phyloP scores from a whole-genome alignment of 2,888 invertebrate species.

The Vesta saturnalis region DNA sequence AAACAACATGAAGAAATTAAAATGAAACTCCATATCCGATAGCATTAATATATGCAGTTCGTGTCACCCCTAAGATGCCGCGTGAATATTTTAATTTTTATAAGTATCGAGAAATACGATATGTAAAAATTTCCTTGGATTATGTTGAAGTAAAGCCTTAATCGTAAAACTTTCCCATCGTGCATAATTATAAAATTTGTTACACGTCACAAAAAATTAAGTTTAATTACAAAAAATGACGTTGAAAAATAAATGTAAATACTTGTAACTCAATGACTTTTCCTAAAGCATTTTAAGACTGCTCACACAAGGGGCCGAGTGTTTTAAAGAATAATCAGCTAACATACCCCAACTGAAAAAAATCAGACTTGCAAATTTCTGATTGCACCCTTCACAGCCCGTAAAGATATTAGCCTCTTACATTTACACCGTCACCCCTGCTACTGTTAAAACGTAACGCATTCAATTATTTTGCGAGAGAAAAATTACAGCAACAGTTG shows the following conservation, averaged over 20 bases:
- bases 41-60: conserved; percentile 41
- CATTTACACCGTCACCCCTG: conserved; percentile 58
- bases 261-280: conserved; percentile 61
- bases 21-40: conserved; percentile 40
- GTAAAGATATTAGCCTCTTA: conserved; percentile 63
- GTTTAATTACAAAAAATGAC: conserved; percentile 13
- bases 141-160: conserved; percentile 6
- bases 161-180: neutral
- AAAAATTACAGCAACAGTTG: conserved; percentile 61
- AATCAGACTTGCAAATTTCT: conserved; percentile 64
- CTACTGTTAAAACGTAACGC: conserved; percentile 55
- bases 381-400: conserved; percentile 62
- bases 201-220: neutral
- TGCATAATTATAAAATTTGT: neutral
- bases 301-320: conserved; percentile 53
- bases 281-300: conserved; percentile 54
- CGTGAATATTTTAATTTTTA: conserved; percentile 39
- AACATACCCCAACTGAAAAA: conserved; percentile 58
- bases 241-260: conserved; percentile 42
- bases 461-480: conserved; percentile 60
- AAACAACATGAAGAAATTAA: conserved; percentile 56
- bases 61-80: conserved; percentile 36
- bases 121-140: conserved; percentile 11
- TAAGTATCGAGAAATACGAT: conserved; percentile 32
- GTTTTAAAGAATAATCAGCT: conserved; percentile 63